Base-by-base conservation (phyloP, 2,888 invertebrate species). In the Lasius platythorax region DNA sequence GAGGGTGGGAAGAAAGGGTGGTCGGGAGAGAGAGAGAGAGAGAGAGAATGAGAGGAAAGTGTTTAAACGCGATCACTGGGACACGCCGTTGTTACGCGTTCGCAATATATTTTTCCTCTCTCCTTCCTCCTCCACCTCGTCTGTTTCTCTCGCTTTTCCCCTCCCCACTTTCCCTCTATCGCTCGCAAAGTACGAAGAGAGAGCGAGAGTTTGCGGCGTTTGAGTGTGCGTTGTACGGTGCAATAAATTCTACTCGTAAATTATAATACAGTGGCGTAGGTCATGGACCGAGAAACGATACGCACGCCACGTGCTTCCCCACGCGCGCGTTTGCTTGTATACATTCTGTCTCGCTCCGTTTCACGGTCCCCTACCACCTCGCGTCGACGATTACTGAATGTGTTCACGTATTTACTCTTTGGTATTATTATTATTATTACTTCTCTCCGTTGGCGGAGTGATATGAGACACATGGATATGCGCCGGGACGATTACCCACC, bases 231-330 rank as follows among this genome's bases (percentile, higher is more conserved):
- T 58, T 43, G 75, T 64, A 84, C 85, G 85, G 68, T 86, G 84
- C 85, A 82, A 85, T 90, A 87, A 90, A 84, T 90, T 91, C 82
- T 88, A 91, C 85, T 84, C 90, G 84, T 91, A 90, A 91, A 91
- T 91, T 91, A 91, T 91, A 91, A 91, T 89, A 87, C 87, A 70
- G 87, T 91, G 79, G 63, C 91, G 92, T 93, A 93, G 93, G 93
- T 93, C 93, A 93, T 92, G 93, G 91, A 91, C 92, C 89, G 90
- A 87, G 89, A 87, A 81, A 87, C 88, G 87, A 89, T 90, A 89
- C 87, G 88, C 91, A 91, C 87, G 87, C 85, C 91, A 91, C 91
- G 91, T 91, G 91, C 91, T 91, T 88, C 67, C 85, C 82, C 50
- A 53, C 50, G 50, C 50, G 64, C 82, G 64, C 82, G 87, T 87